Evolutionary conservation across 2,113 vertebrate genomes (phyloP).

Genomic region (Sturnira hondurensis): DNA sequence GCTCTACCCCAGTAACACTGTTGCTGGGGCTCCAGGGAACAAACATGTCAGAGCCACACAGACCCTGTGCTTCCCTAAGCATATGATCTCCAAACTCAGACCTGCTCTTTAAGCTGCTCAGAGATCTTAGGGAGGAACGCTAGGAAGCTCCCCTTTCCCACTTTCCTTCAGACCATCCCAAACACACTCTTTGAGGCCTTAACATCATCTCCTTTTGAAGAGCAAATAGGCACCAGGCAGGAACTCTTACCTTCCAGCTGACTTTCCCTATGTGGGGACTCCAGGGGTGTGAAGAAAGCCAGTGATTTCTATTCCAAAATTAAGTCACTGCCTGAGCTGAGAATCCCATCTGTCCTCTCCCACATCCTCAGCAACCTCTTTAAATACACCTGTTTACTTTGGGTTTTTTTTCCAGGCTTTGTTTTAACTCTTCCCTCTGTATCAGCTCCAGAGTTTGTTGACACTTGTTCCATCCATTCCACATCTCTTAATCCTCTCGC

Average conservation of each 20-base stretch:
- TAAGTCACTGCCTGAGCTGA: neutral
- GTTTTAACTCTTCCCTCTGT: neutral
- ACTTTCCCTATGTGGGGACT: neutral
- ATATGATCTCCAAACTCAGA: neutral
- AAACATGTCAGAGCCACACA: neutral
- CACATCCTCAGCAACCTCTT: neutral
- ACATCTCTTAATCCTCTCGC: neutral
- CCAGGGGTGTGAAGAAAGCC: neutral
- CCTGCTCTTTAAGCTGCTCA: neutral
- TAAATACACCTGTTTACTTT: neutral
- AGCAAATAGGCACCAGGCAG: neutral
- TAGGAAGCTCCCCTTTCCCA: neutral
- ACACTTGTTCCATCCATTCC: neutral
- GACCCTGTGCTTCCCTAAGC: neutral
- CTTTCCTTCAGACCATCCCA: neutral
- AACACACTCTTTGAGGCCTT: neutral
- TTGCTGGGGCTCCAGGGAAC: neutral
- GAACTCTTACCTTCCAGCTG: neutral
- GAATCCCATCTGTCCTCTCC: neutral
- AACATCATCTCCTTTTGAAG: neutral
- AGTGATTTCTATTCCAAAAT: neutral
- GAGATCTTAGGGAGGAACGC: neutral
- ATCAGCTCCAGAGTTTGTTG: neutral
- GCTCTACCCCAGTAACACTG: neutral
- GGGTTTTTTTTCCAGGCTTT: no score